Base-by-base conservation (phyloP, 2,113 vertebrate species). In the Plecturocebus donacophilus region DNA sequence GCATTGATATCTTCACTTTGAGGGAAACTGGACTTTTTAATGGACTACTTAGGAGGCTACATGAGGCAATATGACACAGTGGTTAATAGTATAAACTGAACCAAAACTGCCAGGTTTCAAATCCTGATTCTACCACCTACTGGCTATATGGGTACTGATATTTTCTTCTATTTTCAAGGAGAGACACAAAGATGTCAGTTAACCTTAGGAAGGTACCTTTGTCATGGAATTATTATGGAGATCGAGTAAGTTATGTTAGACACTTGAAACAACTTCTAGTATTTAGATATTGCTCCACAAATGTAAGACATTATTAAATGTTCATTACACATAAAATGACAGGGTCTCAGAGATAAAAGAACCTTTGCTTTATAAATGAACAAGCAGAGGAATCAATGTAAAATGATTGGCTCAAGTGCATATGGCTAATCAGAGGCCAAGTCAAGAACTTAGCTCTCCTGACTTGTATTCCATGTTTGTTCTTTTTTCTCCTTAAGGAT, bases 21-120 rank as follows among this genome's bases (percentile, higher is more conserved):
- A 96, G 61, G 75, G 35, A 95, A 96, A 87, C 20, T 8, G 73
- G 38, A 13, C 40, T 85, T 96, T 91, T 49, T 66, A 87, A 84
- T 80, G 56, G 25, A 49, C 54, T 94, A 54, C 52, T 84, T 80
- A 64, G 56, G 84, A 96, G 30, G 32, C 35, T 64, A 83, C 11
- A 61, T 13, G 10, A 86, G 47, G 8, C 21, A 94, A 21, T 82
- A 54, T 89, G 40, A 82, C 32, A 73, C 5, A 77, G 42, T 82
- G 30, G 21, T 38, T 87, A 61, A 79, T 25, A 38, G 4, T 52
- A 64, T 76, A 6, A 92, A 49, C 14, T 76, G 7, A 58, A 89
- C 11, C 38, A 91, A 49, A 64, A 79, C 16, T 91, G n/a, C 7
- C 23, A 93, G 47, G 54, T 38, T 75, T 97, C 54, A 70, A 86